phyloP scores from a whole-genome alignment of 2,797 vertebrate genomes.

The Danionella dracula region DNA sequence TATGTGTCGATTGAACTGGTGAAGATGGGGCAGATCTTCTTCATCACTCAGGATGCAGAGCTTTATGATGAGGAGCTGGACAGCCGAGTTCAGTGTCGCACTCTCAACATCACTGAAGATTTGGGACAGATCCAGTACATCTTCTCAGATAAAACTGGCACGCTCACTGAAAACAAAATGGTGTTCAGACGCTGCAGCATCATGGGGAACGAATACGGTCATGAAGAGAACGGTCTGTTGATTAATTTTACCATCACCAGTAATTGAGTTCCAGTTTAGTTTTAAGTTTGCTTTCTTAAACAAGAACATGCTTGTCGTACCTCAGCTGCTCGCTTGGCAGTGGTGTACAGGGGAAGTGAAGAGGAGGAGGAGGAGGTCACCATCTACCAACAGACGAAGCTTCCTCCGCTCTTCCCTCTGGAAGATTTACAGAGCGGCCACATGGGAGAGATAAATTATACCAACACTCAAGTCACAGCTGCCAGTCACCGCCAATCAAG shows the following conservation, averaged over 20 bases:
- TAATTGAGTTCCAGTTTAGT: no score
- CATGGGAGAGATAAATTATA: constrained; percentile 41
- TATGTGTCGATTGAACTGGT: constrained; percentile 92
- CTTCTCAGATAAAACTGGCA: constrained; percentile 97
- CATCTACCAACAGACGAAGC: constrained; percentile 60
- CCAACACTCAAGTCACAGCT: constrained; percentile 56
- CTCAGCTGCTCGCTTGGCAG: constrained; percentile 77
- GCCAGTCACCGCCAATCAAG: constrained; percentile 58
- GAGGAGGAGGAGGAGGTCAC: constrained; percentile 71
- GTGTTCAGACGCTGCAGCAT: constrained; percentile 88
- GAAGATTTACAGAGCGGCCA: constrained; percentile 23
- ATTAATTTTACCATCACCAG: no score
- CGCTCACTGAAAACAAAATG: constrained; percentile 97
- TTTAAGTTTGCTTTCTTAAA: no score
- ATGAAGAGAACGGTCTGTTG: constrained; percentile 85
- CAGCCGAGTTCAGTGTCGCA: constrained; percentile 77
- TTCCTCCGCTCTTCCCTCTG: constrained; percentile 13
- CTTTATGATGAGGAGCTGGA: constrained; percentile 83
- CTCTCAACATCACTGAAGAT: constrained; percentile 94
- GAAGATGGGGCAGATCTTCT: constrained; percentile 86
- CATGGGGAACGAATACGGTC: constrained; percentile 83
- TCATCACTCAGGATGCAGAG: constrained; percentile 86
- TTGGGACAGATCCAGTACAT: constrained; percentile 91
- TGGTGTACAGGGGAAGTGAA: constrained; percentile 67
- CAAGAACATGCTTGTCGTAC: constrained; percentile 23